Base-by-base conservation (phyloP, 1,140 invertebrate species). In the Pygmarrhopalites habei region DNA sequence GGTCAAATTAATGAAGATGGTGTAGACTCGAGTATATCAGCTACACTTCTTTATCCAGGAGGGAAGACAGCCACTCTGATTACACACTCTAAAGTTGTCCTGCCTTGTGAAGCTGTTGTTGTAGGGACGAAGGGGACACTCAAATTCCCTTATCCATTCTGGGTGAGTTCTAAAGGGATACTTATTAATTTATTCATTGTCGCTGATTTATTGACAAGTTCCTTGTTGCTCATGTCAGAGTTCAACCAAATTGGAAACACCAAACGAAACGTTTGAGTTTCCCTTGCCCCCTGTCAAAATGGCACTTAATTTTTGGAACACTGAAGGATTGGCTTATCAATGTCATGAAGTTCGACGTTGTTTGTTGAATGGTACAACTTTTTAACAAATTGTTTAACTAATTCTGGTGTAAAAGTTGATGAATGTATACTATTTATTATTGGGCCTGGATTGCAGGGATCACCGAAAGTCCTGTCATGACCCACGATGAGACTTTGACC, bases 281-380 rank as follows among this genome's bases (percentile, higher is more conserved):
- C 72, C 78, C 2, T 70, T 86, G 1, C 85, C 85, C 2, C 41
- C 44, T 15, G 72, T 77, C 55, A 74, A 78, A 4, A 46, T 76
- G 4, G 62, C 75, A 23, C 82, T 79, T 58, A 83, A 83, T 74
- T 89, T 82, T 68, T 66, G 58, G n/a, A 88, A 89, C 71, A 86
- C 84, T 30, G 79, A 78, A 47, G 87, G 86, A 25, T 75, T 91
- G 19, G 75, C 81, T 39, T 91, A 85, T 71, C 83, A 92, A 76
- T 85, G 86, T 10, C 75, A 82, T 49, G 86, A 89, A 78, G 85
- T 82, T 21, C 79, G 84, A 23, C 76, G 78, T 68, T 88, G 86
- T 69, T 80, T 92, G 56, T 70, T 77, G 60, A 76, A 79, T 71
- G 83, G 85, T 82, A 75, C 35, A 23, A 41, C 17, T 39, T 32